These are phyloP conservation scores for Tolypeutes matacus DNA, from an alignment of 2,797 vertebrate species.

Conservation along the genomic window DNA sequence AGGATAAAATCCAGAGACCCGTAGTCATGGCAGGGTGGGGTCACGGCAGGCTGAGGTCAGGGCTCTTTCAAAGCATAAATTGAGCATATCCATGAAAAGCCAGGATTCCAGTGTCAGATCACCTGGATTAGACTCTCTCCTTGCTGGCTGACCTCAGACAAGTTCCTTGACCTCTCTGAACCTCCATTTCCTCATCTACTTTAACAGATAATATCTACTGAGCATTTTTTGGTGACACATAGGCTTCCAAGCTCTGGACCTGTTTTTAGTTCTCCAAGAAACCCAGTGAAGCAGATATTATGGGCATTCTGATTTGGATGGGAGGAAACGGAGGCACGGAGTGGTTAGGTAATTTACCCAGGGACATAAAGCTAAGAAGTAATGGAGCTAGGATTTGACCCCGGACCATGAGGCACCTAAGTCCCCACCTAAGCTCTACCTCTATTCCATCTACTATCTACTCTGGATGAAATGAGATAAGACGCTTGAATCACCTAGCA, in stretches of 20 bases:
- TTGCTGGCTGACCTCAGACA: background rate
- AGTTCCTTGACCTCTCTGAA: too few species aligned
- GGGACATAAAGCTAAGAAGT: background rate
- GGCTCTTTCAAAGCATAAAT: fast-evolving
- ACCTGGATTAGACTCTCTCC: background rate
- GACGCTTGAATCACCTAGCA: background rate
- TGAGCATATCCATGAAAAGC: fast-evolving
- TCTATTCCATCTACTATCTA: fast-evolving
- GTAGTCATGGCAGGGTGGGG: background rate
- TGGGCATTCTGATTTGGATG: background rate
- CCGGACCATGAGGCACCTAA: too few species aligned
- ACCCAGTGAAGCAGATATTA: background rate
- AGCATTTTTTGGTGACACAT: background rate
- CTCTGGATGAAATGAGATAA: background rate
- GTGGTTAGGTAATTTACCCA: background rate
- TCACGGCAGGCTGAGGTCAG: too few species aligned
- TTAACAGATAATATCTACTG: background rate
- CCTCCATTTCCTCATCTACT: background rate
- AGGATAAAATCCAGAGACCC: background rate
- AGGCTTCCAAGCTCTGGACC: background rate
- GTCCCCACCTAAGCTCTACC: too few species aligned
- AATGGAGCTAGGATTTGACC: too few species aligned
- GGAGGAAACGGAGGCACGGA: background rate
- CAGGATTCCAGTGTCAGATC: background rate
- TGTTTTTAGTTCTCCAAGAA: background rate